phyloP scores from a whole-genome alignment of 2,113 vertebrate species.

The Sclerurus mexicanus region DNA sequence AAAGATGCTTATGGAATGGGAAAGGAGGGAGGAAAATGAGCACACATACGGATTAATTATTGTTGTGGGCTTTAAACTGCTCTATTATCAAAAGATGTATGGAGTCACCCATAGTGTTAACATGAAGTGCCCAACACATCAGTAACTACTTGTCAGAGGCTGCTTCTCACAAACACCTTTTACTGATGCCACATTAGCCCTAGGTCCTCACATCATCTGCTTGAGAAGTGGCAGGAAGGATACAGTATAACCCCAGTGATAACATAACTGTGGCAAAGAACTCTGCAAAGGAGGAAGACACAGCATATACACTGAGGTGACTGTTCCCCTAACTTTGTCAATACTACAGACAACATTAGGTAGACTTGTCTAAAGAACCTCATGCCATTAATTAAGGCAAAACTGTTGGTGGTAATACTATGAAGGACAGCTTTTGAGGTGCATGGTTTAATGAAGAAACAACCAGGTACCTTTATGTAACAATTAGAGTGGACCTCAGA shows the following conservation, averaged over 20 bases:
- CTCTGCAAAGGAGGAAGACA: background rate
- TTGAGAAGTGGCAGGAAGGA: background rate
- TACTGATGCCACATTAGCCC: fast-evolving
- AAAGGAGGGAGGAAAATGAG: background rate
- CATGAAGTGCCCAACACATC: fast-evolving
- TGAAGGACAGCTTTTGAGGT: background rate
- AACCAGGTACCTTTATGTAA: background rate
- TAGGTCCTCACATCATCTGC: background rate
- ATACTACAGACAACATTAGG: background rate
- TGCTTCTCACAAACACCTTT: background rate
- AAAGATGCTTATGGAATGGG: background rate
- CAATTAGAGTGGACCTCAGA: background rate
- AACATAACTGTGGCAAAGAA: background rate
- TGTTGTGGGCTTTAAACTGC: background rate
- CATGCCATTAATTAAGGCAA: background rate
- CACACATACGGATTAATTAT: background rate
- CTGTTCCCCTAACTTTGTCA: background rate
- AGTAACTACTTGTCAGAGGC: background rate
- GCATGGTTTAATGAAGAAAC: background rate
- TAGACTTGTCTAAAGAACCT: background rate
- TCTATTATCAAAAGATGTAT: background rate
- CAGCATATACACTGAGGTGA: fast-evolving
- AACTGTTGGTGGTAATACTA: background rate
- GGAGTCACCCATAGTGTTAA: background rate
- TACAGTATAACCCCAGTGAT: background rate